Conservation (phyloP, 2,113 vertebrate species). For the Ibidorhyncha struthersii region DNA sequence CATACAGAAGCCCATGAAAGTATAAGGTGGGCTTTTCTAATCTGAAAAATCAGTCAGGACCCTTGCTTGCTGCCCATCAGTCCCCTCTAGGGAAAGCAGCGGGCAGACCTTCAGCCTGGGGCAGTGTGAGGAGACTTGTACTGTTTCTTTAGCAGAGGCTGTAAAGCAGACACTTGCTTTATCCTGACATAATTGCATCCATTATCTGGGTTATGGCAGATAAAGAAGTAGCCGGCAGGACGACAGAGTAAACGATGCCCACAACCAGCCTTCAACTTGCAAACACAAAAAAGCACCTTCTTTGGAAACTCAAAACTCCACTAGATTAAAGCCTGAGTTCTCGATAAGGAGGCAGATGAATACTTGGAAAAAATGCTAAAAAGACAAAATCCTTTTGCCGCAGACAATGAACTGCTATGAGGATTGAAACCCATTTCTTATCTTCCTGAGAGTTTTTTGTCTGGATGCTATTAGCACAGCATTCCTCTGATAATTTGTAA, state of each 20-base stretch:
- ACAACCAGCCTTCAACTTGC: background rate
- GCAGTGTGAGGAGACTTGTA: rapidly evolving
- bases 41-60: background rate
- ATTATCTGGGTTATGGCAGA: background rate
- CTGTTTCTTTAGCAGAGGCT: background rate
- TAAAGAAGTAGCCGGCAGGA: background rate
- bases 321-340: background rate
- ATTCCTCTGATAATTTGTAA: slow-evolving; percentile 42
- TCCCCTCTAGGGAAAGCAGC: background rate
- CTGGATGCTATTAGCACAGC: slow-evolving; percentile 26
- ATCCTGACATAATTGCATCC: background rate
- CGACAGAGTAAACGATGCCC: background rate
- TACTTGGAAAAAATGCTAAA: slow-evolving; percentile 23
- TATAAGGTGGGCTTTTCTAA: background rate
- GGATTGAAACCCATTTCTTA: background rate
- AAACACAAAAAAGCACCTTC: background rate
- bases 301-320: background rate
- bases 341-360: background rate
- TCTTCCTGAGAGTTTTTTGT: background rate
- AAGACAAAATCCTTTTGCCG: background rate
- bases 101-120: background rate
- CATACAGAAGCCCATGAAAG: background rate
- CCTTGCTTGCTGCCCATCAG: background rate
- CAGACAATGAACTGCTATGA: background rate
- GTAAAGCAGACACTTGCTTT: background rate